Base-by-base conservation (phyloP, 2,888 invertebrate genomes). In the Periphyllus acericola region DNA sequence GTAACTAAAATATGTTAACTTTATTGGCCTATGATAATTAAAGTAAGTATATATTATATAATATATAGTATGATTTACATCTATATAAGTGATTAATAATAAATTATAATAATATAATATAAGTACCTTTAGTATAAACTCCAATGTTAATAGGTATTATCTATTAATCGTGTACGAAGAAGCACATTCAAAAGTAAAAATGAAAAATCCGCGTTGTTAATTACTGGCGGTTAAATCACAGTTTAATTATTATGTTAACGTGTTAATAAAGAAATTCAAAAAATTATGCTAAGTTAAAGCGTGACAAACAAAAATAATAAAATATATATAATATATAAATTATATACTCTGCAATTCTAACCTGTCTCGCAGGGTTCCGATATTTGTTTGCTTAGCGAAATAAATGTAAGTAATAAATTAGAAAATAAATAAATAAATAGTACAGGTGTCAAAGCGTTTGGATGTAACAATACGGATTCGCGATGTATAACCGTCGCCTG, bases 341-440 rank as follows among this genome's bases (percentile, higher is more conserved):
- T n/a, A n/a, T 21, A 60, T 25, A 6, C 60, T 60, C 21, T 76
- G 66, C 46, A 66, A 14, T 40, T 84, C 85, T 78, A 68, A 85
- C 86, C 86, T 86, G 86, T 71, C 79, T 78, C 29, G 79, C 71
- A 71, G 36, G 79, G 86, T 80, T 72, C 86, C 19, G 55, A 55
- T 36, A 55, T 25, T 21, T n/a, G 36, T 60, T 60, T 36, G 75
- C 60, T n/a, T 32, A 32, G 66, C 9, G 34, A 81, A 36, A 36
- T 55, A 60, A n/a, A 29, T 55, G 21, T 36, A 0, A 60, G 75
- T 29, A 83, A 60, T n/a, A 52, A 34, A 78, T 29, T 25, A 55
- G 9, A 9, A 0, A 34, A 25, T 1, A 1, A 72, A 72, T n/a
- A 4, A 72, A 81, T 66, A 68, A 81, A 78, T 71, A 71, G 21